Percentiles rank a stretch among this genome's conserved stretches.
These are phyloP conservation scores for Nomada hirtipes DNA, from an alignment of 2,888 invertebrate species.

Conservation along the genomic window DNA sequence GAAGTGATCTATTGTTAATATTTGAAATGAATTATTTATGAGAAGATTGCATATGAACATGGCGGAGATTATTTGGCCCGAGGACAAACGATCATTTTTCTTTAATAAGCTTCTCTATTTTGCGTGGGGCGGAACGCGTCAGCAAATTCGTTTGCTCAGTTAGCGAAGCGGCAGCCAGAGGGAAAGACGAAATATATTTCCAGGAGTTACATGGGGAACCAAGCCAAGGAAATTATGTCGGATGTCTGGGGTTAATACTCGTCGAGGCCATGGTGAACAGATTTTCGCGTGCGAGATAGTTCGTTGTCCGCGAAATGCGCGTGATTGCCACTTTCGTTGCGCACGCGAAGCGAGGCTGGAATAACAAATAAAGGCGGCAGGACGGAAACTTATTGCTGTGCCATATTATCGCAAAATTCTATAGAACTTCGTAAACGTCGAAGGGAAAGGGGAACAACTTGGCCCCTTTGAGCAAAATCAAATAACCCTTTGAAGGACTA, in stretches of 20 bases:
- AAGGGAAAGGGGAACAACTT: background rate
- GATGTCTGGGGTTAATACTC: slow-evolving; percentile 25
- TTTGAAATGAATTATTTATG: too few species aligned
- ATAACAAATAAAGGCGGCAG: background rate
- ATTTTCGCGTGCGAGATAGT: slow-evolving; percentile 14
- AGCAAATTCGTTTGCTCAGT: slow-evolving; percentile 1
- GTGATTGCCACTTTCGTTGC: slow-evolving; percentile 15
- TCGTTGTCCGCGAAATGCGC: slow-evolving; percentile 23
- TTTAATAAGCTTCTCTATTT: background rate
- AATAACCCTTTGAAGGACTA: background rate
- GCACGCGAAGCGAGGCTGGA: background rate
- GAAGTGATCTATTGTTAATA: too few species aligned
- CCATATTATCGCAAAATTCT: background rate
- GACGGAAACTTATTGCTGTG: background rate
- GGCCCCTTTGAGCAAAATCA: background rate
- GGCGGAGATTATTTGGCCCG: too few species aligned
- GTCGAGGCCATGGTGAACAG: slow-evolving; percentile 24
- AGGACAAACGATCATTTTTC: too few species aligned
- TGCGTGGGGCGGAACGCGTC: background rate
- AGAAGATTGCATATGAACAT: too few species aligned
- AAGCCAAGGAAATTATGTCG: slow-evolving; percentile 8
- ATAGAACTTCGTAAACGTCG: too few species aligned
- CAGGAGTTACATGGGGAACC: slow-evolving; percentile 1
- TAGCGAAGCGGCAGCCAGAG: background rate
- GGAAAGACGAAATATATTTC: slow-evolving; percentile 13